Evolutionary conservation across 2,888 invertebrate species (phyloP).

Genomic region (Saturnia japonica): DNA sequence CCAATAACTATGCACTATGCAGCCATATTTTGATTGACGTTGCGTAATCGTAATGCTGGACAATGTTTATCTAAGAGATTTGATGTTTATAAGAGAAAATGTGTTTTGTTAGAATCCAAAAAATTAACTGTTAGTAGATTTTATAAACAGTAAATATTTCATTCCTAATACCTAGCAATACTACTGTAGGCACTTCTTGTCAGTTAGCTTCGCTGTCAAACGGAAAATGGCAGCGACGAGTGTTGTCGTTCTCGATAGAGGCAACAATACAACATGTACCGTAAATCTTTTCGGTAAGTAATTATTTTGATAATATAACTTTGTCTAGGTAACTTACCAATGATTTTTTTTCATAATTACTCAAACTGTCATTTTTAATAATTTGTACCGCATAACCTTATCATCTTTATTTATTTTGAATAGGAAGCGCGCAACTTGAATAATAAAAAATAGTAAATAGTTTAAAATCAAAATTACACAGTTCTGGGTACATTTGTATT

Average conservation of each 20-base stretch:
- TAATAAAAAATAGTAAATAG: conserved; percentile 22
- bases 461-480: conserved; percentile 2
- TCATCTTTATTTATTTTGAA: conserved; percentile 62
- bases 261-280: conserved; percentile 97
- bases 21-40: not conserved
- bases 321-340: conserved; percentile 22
- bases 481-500: conserved; percentile 12
- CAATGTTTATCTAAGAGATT: not conserved
- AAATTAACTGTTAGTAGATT: not conserved
- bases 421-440: conserved; percentile 72
- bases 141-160: not conserved
- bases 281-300: conserved; percentile 97
- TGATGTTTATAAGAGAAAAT: not conserved
- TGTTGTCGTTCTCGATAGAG: conserved; percentile 96
- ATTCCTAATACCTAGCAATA: conserved; percentile 16
- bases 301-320: conserved; percentile 32
- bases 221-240: conserved; percentile 91
- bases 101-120: not conserved
- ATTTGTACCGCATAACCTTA: conserved; percentile 58
- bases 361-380: conserved; percentile 14
- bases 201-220: conserved; percentile 78
- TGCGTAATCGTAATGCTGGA: not conserved
- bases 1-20: not conserved
- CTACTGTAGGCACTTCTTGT: conserved; percentile 46
- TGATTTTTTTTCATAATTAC: conserved; percentile 18